These are phyloP conservation scores for Chondrilla cf. caribensis DNA, from an alignment of 37 sponge, comb jelly and placozoan genomes.

Conservation along the genomic window DNA sequence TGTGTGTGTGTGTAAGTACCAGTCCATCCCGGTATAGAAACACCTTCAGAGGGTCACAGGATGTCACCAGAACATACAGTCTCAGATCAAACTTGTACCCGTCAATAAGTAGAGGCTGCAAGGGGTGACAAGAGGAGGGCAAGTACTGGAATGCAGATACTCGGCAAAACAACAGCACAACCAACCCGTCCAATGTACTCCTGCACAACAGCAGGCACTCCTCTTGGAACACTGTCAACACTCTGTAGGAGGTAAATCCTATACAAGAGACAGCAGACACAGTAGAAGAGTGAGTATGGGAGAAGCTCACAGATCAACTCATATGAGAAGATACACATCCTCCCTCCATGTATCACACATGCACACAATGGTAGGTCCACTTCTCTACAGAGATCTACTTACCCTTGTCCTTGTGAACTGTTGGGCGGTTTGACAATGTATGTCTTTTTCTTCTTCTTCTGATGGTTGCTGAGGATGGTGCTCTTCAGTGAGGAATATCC, in stretches of 20 bases:
- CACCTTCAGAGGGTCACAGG: conserved; percentile 71
- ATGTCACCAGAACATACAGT: conserved; percentile 77
- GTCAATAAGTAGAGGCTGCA: conserved; percentile 75
- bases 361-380: too few species aligned
- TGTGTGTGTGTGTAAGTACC: too few species aligned
- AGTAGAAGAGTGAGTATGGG: too few species aligned
- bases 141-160: not conserved
- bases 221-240: conserved; percentile 27
- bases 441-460: conserved; percentile 49
- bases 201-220: conserved; percentile 68
- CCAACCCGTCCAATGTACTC: conserved; percentile 79
- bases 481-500: conserved; percentile 49
- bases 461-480: conserved; percentile 30
- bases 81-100: conserved; percentile 80
- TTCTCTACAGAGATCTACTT: too few species aligned
- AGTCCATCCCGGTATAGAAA: conserved; percentile 79
- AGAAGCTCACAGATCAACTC: too few species aligned
- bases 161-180: not conserved
- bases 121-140: not conserved
- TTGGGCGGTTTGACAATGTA: conserved; percentile 86
- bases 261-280: not conserved
- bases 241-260: conserved; percentile 68
- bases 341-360: too few species aligned
- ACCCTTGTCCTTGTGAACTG: conserved; percentile 87
- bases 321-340: too few species aligned